A percentile compares a stretch with the other conserved stretches of the same genome.
Evolutionary conservation across 1,140 invertebrate species (phyloP).

Genomic region (Drosophila pachea): DNA sequence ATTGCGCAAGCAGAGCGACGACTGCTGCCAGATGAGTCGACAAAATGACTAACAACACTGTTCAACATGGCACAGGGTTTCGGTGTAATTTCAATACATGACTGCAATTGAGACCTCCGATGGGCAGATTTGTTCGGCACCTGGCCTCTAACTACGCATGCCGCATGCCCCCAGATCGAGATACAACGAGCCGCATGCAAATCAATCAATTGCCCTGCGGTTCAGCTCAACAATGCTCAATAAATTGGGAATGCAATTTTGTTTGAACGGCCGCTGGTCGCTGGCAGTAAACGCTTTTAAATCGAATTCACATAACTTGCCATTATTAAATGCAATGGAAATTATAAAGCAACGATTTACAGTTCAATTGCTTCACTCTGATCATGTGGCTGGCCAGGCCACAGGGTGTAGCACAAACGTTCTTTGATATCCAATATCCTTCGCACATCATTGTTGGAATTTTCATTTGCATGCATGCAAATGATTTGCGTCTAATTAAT

Average conservation of each 20-base stretch:
- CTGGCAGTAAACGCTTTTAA: slow-evolving; percentile 15
- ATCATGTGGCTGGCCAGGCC: too few species aligned
- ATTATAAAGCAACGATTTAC: not conserved
- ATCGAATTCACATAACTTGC: slow-evolving; percentile 11
- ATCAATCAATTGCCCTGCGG: slow-evolving; percentile 40
- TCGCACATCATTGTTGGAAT: not conserved
- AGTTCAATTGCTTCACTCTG: not conserved
- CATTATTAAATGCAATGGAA: slow-evolving; percentile 5
- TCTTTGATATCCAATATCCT: not conserved
- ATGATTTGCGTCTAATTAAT: slow-evolving; percentile 56
- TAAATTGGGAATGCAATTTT: slow-evolving; percentile 17
- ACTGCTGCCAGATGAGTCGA: slow-evolving; percentile 58
- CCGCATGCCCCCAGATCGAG: not conserved
- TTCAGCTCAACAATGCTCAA: slow-evolving; percentile 28
- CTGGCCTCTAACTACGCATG: slow-evolving; percentile 5
- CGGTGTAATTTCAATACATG: slow-evolving; percentile 1
- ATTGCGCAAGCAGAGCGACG: slow-evolving; percentile 41
- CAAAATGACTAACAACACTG: slow-evolving; percentile 45
- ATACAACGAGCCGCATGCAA: slow-evolving; percentile 30
- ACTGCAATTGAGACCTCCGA: not conserved
- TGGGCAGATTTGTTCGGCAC: not conserved
- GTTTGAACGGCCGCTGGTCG: not conserved
- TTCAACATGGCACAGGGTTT: slow-evolving; percentile 23
- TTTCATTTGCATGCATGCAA: slow-evolving; percentile 34
- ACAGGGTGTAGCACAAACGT: not conserved